A percentile compares a stretch with the other conserved stretches of the same genome.
These are phyloP conservation scores for Gymnoscopelus braueri DNA, from an alignment of 2,797 vertebrate species.

Conservation along the genomic window DNA sequence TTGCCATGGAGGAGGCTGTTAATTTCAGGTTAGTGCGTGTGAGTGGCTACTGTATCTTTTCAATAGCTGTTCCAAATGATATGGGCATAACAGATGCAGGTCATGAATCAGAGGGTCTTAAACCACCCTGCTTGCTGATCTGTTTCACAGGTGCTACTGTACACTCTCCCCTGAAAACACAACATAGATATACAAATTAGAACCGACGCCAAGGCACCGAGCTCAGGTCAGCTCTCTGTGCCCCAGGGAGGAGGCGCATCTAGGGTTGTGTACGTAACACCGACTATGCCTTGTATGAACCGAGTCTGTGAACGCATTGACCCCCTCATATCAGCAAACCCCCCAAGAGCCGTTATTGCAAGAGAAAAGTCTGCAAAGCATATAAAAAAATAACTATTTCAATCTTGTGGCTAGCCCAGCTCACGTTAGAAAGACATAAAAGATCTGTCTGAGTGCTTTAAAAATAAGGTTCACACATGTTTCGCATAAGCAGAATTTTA, in stretches of 20 bases:
- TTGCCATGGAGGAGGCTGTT: conserved; percentile 44
- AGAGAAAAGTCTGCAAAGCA: conserved; percentile 44
- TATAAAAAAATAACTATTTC: conserved; percentile 63
- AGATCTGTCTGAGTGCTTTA: conserved; percentile 25
- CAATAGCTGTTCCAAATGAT: conserved; percentile 58
- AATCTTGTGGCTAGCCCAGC: conserved; percentile 41
- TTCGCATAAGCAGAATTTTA: conserved; percentile 69
- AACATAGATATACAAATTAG: conserved; percentile 38
- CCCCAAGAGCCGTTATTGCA: conserved; percentile 21
- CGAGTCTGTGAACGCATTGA: conserved; percentile 68
- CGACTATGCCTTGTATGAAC: conserved; percentile 62
- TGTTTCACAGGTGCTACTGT: conserved; percentile 68
- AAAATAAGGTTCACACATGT: conserved; percentile 69
- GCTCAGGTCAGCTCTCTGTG: background rate
- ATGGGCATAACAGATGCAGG: conserved; percentile 76
- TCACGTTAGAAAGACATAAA: conserved; percentile 61
- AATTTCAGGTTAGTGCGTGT: conserved; percentile 60
- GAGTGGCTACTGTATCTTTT: conserved; percentile 66
- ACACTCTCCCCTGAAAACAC: conserved; percentile 50
- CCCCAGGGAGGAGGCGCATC: conserved; percentile 18
- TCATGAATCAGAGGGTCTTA: conserved; percentile 74
- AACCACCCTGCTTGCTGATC: conserved; percentile 73
- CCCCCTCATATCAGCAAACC: conserved; percentile 56
- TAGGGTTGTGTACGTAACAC: conserved; percentile 29
- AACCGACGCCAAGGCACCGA: background rate